Evolutionary conservation across 92 coral and sea anemone genomes (phyloP), one percentile per base, ranked within the genome.

Genomic region (Parazoanthus atlanticus): DNA sequence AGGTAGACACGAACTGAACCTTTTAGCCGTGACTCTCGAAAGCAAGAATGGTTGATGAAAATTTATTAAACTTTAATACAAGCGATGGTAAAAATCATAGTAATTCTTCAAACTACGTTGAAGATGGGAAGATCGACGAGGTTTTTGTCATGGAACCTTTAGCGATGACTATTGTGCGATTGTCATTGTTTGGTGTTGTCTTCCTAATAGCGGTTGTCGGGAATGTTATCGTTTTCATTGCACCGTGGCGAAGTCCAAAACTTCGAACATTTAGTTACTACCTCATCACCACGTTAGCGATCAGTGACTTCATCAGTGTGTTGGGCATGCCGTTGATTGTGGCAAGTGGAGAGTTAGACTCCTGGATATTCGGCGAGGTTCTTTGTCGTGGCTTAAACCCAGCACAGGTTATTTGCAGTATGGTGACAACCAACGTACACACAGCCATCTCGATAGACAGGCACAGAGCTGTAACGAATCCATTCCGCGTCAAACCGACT

Each of bases 351-450:
- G 90, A 93, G 78, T 78, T 93, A 10, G 58, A 74, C 25, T 74
- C 90, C 75, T 67, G 89, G 86, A 82, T 82, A 33, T 82, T 82
- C 47, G 95, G 95, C 46, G 71, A 89, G 86, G 82, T 86, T 38
- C 90, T 93, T 78, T 93, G 95, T 69, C 89, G 70, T 43, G 73
- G 88, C 78, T 79, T 93, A 2, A 93, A 91, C 80, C 95, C 95
- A 67, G 88, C 92, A 34, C 95, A 93, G 81, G 93, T 93, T 40
- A 93, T 82, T 29, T 91, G 93, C 40, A 93, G 92, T 21, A 88
- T 93, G 88, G 89, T 91, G 28, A 93, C 93, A 28, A 91, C 95
- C 26, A 93, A 93, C 58, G 92, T 93, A 28, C 95, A 93, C 77
- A 92, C 91, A 67, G 92, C 84, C 56, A 92, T 93, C 75, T 85